These are phyloP conservation scores for Parapsyche elsis DNA, from an alignment of 1,140 invertebrate genomes.

Conservation along the genomic window DNA sequence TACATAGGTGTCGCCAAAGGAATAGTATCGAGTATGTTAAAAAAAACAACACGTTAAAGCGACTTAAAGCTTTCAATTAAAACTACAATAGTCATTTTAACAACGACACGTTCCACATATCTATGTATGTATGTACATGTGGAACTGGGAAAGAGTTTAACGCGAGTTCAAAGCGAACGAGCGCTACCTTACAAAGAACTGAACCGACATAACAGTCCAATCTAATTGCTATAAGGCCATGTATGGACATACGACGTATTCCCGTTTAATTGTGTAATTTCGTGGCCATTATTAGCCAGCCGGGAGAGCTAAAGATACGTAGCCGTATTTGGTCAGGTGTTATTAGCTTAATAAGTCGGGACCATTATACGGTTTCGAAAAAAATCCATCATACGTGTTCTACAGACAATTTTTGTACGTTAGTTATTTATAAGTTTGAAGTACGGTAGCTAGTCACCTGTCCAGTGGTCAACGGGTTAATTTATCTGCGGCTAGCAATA, in stretches of 20 bases:
- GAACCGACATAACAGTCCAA: conserved; percentile 41
- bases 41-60: background rate
- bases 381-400: background rate
- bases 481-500: too few species aligned
- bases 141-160: background rate
- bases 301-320: conserved; percentile 15
- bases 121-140: background rate
- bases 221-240: conserved; percentile 47
- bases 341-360: conserved; percentile 49
- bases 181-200: conserved; percentile 40
- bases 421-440: too few species aligned
- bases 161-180: background rate
- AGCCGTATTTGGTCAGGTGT: conserved; percentile 38
- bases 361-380: background rate
- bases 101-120: background rate
- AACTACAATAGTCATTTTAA: background rate
- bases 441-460: too few species aligned
- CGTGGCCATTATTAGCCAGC: conserved; percentile 25
- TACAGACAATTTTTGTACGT: background rate
- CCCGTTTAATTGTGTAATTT: conserved; percentile 51
- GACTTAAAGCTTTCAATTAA: conserved; percentile 12
- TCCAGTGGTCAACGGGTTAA: too few species aligned
- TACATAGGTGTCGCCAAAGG: background rate
- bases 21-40: background rate
- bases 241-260: conserved; percentile 43